Evolutionary conservation across 2,888 invertebrate genomes (phyloP), one percentile per base, ranked within the genome.

Genomic region (Adelphocoris suturalis): DNA sequence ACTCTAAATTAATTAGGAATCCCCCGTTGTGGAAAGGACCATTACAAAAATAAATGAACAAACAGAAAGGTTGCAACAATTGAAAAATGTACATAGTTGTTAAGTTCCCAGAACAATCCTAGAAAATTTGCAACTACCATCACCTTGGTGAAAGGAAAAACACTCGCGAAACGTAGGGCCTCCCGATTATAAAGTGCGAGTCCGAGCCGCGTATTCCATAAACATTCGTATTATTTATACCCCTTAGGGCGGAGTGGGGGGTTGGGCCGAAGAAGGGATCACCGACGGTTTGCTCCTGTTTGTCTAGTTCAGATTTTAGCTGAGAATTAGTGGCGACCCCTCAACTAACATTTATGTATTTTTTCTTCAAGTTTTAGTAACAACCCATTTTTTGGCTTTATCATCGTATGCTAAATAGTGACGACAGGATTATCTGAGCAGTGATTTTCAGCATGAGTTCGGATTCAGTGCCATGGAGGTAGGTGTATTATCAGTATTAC

Each of bases 391-490:
- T 57, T 85, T 61, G 16, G 61, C 3, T 28, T 46, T 23, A 46
- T 23, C 37, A 13, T 14, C 55, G 48, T 48, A 85, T 85, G 46
- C 57, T 28, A n/a, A 80, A 80, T 47, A 85, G 57, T 85, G 61
- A 28, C 57, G 57, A 61, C 37, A 46, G 68, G 68, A 68, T 28
- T 61, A 48, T 28, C 61, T 61, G 85, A 76, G 61, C 76, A 88
- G 88, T 88, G 88, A 78, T 80, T 78, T 55, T 47, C 75, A 89
- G 55, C 75, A 91, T 91, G 91, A 90, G 91, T 90, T 89, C 91
- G 90, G 91, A 91, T 86, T 90, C 91, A 78, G 90, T 90, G 57
- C 91, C 91, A 16, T 91, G 91, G 91, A 91, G 91, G 91, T 91
- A 84, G 90, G 91, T 90, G 86, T 19, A 27, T 61, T 86, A 37